These are phyloP conservation scores for Lepilemur septentrionalis DNA, from an alignment of 2,797 vertebrate species.

Conservation along the genomic window DNA sequence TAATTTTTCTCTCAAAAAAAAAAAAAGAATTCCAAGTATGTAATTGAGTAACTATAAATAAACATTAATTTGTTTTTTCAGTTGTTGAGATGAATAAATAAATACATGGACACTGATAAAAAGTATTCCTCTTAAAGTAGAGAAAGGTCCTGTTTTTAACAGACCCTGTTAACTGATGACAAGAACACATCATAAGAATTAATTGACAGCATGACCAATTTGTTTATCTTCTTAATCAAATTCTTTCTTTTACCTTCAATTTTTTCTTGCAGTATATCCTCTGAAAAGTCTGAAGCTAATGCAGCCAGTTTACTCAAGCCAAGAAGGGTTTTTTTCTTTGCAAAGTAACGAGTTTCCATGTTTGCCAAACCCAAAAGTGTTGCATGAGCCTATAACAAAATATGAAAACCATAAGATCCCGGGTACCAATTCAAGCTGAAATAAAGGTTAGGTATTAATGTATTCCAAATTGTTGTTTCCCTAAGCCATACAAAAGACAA, in stretches of 20 bases:
- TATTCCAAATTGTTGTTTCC: neutral
- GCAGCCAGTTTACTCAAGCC: conserved; percentile 96
- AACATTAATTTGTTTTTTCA: neutral
- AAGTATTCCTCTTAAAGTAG: neutral
- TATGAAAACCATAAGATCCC: neutral
- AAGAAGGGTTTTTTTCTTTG: conserved; percentile 97
- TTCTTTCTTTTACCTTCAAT: conserved; percentile 88
- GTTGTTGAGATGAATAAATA: neutral
- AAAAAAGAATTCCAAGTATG: neutral
- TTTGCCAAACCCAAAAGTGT: conserved; percentile 93
- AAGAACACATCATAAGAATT: neutral
- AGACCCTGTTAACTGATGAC: neutral
- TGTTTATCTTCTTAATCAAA: neutral
- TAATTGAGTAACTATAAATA: neutral
- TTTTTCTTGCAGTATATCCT: conserved; percentile 89
- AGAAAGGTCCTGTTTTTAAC: neutral
- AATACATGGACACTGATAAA: neutral
- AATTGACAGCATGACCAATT: accelerated
- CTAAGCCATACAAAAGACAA: neutral
- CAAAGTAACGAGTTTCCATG: conserved; percentile 92
- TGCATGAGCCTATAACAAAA: conserved; percentile 88
- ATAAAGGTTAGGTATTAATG: neutral
- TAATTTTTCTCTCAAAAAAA: neutral
- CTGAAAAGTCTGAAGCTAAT: conserved; percentile 91
- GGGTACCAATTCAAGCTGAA: neutral